phyloP scores from a whole-genome alignment of 2,797 vertebrate genomes.

The Luscinia megarhynchos region DNA sequence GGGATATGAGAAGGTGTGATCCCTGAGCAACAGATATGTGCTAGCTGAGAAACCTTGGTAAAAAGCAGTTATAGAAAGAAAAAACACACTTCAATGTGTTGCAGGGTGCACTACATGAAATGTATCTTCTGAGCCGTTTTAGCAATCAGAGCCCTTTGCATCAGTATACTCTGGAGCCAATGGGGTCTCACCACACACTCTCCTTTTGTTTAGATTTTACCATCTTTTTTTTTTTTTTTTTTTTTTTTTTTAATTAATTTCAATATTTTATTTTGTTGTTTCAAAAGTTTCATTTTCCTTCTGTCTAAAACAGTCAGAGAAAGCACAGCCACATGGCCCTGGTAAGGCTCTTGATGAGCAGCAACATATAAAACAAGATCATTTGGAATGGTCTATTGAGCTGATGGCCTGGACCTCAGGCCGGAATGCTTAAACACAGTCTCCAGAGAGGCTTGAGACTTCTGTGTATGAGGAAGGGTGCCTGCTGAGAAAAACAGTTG shows the following conservation, averaged over 20 bases:
- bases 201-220: background rate
- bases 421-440: background rate
- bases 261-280: background rate
- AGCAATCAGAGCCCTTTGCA: background rate
- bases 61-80: background rate
- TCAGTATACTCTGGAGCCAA: background rate
- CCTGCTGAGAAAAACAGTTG: background rate
- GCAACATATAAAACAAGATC: background rate
- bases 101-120: background rate
- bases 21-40: background rate
- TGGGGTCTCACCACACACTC: background rate
- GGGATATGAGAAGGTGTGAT: background rate
- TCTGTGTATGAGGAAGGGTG: background rate
- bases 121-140: background rate
- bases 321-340: background rate
- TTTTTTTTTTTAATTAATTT: background rate
- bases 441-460: background rate
- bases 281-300: background rate
- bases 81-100: background rate
- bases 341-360: background rate
- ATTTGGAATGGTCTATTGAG: slow-evolving; percentile 4
- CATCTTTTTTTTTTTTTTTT: background rate
- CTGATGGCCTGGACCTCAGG: background rate
- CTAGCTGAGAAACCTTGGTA: background rate
- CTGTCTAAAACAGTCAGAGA: background rate